Evolutionary conservation across 2,113 vertebrate species (phyloP).

Genomic region (Anoplopoma fimbria): DNA sequence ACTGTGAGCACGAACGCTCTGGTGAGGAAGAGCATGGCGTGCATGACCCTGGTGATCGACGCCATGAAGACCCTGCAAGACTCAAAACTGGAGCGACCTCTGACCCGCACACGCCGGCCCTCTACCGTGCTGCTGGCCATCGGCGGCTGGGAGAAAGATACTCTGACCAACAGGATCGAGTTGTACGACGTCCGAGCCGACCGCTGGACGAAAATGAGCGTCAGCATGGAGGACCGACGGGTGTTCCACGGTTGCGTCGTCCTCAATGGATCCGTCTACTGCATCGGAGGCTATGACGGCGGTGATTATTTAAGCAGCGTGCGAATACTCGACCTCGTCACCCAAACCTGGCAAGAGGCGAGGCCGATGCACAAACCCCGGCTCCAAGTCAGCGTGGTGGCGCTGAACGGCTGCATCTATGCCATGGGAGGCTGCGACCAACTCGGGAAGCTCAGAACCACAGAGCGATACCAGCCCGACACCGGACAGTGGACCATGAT

Average conservation of each 20-base stretch:
- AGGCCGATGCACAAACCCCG: not conserved
- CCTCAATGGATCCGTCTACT: slow-evolving; percentile 30
- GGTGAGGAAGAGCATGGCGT: not conserved
- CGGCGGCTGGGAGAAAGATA: not conserved
- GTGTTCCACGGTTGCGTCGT: not conserved
- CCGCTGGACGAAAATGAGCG: slow-evolving; percentile 29
- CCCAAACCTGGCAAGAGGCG: slow-evolving; percentile 22
- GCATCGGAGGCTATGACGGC: slow-evolving; percentile 17
- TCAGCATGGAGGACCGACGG: too few species aligned
- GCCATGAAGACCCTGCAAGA: not conserved
- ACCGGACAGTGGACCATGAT: slow-evolving; percentile 39
- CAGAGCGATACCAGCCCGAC: slow-evolving; percentile 18
- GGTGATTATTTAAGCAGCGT: not conserved
- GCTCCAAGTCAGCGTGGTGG: not conserved
- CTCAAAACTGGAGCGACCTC: not conserved
- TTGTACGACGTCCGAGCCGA: slow-evolving; percentile 16
- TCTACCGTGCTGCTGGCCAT: slow-evolving; percentile 12
- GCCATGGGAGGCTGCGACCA: slow-evolving; percentile 18
- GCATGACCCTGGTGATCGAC: not conserved
- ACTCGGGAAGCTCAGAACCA: not conserved
- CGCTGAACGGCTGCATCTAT: slow-evolving; percentile 25
- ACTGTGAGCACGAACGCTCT: slow-evolving; percentile 5
- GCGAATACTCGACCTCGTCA: slow-evolving; percentile 13
- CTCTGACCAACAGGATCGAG: slow-evolving; percentile 3
- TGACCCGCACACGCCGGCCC: slow-evolving; percentile 17